A percentile compares a stretch with the other conserved stretches of the same genome.
These are phyloP conservation scores for Hypomesus transpacificus DNA, from an alignment of 2,113 vertebrate species.

Conservation along the genomic window DNA sequence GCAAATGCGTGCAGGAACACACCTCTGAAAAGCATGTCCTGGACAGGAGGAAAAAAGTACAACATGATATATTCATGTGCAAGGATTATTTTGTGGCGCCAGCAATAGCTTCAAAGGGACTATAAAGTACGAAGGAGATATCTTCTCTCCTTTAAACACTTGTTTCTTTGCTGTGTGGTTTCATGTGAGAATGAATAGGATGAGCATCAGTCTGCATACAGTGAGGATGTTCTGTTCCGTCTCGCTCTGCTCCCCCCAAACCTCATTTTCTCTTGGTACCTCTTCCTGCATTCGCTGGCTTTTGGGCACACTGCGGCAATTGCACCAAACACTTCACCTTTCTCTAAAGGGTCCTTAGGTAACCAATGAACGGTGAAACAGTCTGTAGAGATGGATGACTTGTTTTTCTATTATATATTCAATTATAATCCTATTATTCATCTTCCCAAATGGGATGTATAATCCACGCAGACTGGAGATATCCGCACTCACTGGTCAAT, in stretches of 20 bases:
- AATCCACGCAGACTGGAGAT: too few relatives aligned
- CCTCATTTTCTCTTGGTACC: not conserved
- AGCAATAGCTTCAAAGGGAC: not conserved
- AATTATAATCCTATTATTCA: too few relatives aligned
- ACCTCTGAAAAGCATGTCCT: constrained; percentile 3
- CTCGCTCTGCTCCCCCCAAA: not conserved
- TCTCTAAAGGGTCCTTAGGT: constrained; percentile 19
- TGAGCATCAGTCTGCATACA: not conserved
- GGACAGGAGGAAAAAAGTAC: not conserved
- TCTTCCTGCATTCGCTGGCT: not conserved
- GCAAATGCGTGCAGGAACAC: constrained; percentile 27
- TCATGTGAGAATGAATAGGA: not conserved
- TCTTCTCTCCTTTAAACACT: not conserved
- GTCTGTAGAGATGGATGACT: too few relatives aligned
- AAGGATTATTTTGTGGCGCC: not conserved
- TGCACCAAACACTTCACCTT: constrained; percentile 14
- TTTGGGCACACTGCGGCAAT: constrained; percentile 39
- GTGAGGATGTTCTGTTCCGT: not conserved
- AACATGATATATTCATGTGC: not conserved
- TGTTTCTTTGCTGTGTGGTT: not conserved
- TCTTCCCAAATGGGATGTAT: too few relatives aligned
- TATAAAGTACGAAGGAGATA: not conserved
- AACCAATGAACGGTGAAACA: not conserved
- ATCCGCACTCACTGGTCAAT: too few relatives aligned
- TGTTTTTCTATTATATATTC: too few relatives aligned